Base-by-base conservation (phyloP, 2,113 vertebrate genomes). In the Zingel zingel region DNA sequence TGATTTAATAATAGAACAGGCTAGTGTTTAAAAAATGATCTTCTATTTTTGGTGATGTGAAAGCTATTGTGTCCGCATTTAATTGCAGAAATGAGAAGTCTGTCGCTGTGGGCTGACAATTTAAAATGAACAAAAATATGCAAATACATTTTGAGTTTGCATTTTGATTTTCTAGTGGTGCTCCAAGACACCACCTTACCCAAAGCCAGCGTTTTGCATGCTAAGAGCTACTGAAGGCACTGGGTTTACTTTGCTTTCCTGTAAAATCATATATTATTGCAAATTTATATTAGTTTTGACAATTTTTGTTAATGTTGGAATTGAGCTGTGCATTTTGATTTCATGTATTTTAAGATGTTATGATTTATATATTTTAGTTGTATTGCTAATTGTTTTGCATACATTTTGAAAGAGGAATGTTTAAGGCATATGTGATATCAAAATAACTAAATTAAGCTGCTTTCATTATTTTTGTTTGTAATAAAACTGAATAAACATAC, bases 41-140 rank as follows among this genome's bases (percentile, higher is more conserved):
- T 96, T 95, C 96, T 96, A 96, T 96, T 96, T 91, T 96, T 96
- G 94, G 95, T 74, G 6, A 95, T 95, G 95, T 94, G 94, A 95
- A 95, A 96, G 95, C 95, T 95, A 95, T 95, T 93, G 95, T 96
- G 95, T 96, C 94, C 94, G 95, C 95, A 94, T 96, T 97, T 96
- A 96, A 96, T 95, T 95, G 95, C 95, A 96, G 96, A 96, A 95
- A 96, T 94, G 96, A 95, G 95, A 96, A 93, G 94, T 95, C 93
- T 94, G 95, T 95, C 94, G 92, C 59, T 96, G 94, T 96, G 94
- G 95, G 94, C 93, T 96, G 95, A 96, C 95, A 95, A 94, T 95
- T 87, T 95, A 93, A 93, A 95, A 93, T n/a, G 23, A 95, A 96
- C 95, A 95, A 96, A 97, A 97, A 97, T 97, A 97, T 97, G 97